Conservation (phyloP, 2,888 invertebrate genomes). For the Baccha elongata region DNA sequence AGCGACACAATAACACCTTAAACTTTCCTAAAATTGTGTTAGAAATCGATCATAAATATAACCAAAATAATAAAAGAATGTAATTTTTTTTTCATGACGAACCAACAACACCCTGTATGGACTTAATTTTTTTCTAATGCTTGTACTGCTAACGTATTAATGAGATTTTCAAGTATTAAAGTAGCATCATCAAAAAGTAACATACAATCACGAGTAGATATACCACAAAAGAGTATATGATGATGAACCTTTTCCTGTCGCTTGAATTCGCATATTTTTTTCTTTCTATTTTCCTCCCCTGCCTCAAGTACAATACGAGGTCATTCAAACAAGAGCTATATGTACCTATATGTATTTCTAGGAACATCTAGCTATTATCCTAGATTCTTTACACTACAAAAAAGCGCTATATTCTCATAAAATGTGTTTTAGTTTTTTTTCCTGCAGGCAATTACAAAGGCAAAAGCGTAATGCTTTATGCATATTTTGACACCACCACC, state of each 20-base stretch:
- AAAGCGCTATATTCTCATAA: conserved; percentile 16
- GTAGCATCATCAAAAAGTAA: conserved; percentile 10
- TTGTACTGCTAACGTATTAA: conserved; percentile 16
- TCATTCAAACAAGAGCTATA: conserved; percentile 10
- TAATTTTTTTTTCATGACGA: no score
- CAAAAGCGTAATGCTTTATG: conserved; percentile 42
- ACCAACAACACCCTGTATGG: neutral
- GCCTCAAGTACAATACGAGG: conserved; percentile 42
- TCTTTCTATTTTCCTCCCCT: conserved; percentile 1
- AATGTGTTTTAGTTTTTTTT: conserved; percentile 25
- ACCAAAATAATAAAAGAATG: no score
- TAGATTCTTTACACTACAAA: neutral
- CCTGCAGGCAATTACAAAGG: conserved; percentile 53
- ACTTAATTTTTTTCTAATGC: neutral
- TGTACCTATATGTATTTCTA: neutral
- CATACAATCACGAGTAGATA: neutral
- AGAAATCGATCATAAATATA: no score
- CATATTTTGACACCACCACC: conserved; percentile 35
- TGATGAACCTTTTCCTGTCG: conserved; percentile 42
- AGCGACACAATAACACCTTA: no score
- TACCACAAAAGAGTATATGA: conserved; percentile 30
- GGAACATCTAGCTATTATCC: conserved; percentile 1
- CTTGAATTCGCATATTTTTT: conserved; percentile 1
- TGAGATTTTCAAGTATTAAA: conserved; percentile 39
- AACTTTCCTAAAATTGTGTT: no score